Base-by-base conservation (phyloP, 2,888 invertebrate genomes). In the Lissonota sp. region DNA sequence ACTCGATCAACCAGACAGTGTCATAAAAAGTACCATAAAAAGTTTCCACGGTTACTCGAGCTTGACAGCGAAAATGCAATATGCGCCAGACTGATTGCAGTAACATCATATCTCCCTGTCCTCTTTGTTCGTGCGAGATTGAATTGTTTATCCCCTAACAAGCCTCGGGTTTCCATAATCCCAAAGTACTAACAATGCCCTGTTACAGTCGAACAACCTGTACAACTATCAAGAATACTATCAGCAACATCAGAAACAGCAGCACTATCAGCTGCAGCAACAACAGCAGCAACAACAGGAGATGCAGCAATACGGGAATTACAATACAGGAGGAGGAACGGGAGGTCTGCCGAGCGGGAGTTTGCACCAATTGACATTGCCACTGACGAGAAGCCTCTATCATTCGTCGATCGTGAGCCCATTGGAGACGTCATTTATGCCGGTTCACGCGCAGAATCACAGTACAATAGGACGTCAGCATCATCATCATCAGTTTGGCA, bases 271-370 rank as follows among this genome's bases (percentile, higher is more conserved):
- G 75, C 89, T 88, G 76, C 88, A 87, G 79, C 85, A 87, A 73
- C 89, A 90, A 57, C 88, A 88, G 67, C 86, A 86, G 51, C 86
- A 86, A 46, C 89, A 92, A 64, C 92, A 91, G 84, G 93, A 93
- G 79, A 93, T 92, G 88, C 93, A 92, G 80, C 93, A 93, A 82
- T 93, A 91, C 88, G 93, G 93, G 83, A 93, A 93, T 90, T 82
- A 82, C 79, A 79, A 51, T 66, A 71, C 82, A 7, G 71, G 70
- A 55, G 81, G 70, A 57, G 64, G 26, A 26, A 26, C 26, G 26
- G 26, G 69, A 12, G 89, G 90, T 78, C 87, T 90, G 88, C 91
- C 90, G 85, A 91, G 90, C 89, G 92, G 88, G 89, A 92, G 90
- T 88, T 90, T 91, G 85, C 91, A 89, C 87, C 91, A 91, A 90